Evolutionary conservation across 2,113 vertebrate species (phyloP), one percentile per base, ranked within the genome.

Genomic region (Marmota monax): DNA sequence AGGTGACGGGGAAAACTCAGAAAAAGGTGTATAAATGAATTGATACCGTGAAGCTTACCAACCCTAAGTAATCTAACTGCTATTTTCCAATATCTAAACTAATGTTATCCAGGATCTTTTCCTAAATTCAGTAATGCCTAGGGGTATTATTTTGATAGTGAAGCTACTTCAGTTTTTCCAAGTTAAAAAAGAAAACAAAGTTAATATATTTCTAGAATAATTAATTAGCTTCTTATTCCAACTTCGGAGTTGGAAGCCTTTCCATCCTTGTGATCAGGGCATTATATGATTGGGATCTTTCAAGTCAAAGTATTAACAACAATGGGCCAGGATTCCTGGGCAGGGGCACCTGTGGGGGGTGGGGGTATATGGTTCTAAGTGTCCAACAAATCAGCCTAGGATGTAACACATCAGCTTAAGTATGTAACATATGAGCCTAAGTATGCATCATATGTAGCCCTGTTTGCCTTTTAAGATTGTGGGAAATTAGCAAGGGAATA

Each of bases 321-420:
- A 10, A 34, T 11, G 77, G 25, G 10, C 18, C 37, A 70, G 34
- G 25, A 34, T 48, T 51, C 25, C 22, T 20, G 1, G 9, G 7
- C 7, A 84, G 25, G 11, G 17, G 1, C 9, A 9, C 29, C 25
- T 17, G 13, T 10, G 32, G 32, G 7, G 16, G 0, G 2, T 8
- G 2, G 32, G 2, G 17, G 56, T 5, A 20, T 6, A 6, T 20
- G 3, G 32, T 61, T 58, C 70, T n/a, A 29, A 61, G 42, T 23
- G 25, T 11, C 22, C 73, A 77, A 45, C 4, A 20, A 10, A 77
- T 7, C 39, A n/a, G 29, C 32, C 39, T 48, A 34, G 3, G 3
- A 45, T 7, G 22, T 11, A n/a, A 34, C 39, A 48, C 16, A 65
- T 58, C 70, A 32, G 14, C 25, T 34, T 39, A 20, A 9, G 14